phyloP scores from a whole-genome alignment of 2,888 invertebrate species.

The Mallateleia sp. region DNA sequence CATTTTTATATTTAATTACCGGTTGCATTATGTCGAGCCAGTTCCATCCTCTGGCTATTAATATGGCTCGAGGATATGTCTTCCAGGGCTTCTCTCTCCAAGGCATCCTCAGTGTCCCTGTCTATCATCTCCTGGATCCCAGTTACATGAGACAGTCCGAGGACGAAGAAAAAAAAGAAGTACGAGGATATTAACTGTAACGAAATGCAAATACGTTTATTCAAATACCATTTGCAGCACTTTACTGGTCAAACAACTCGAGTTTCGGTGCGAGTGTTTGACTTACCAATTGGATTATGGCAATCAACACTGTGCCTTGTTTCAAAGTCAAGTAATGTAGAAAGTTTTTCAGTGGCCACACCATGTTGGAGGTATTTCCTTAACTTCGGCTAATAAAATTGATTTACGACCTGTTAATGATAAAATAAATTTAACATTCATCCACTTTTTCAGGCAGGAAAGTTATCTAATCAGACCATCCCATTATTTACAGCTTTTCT shows the following conservation, averaged over 20 bases:
- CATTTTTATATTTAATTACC: conserved; percentile 83
- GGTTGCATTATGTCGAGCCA: conserved; percentile 89
- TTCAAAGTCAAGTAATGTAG: conserved; percentile 88
- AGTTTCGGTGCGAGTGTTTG: neutral
- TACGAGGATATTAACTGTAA: conserved; percentile 88
- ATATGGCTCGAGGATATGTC: conserved; percentile 88
- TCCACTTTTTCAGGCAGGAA: neutral
- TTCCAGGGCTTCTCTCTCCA: conserved; percentile 88
- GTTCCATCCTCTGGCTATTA: conserved; percentile 89
- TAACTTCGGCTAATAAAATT: neutral
- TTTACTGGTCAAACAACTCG: neutral
- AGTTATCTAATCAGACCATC: neutral
- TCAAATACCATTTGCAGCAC: neutral
- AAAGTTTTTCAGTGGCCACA: conserved; percentile 86
- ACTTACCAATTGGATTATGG: conserved; percentile 89
- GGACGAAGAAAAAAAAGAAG: conserved; percentile 87
- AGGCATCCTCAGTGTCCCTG: conserved; percentile 89
- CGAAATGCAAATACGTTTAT: neutral
- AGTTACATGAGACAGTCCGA: conserved; percentile 89
- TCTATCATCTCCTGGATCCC: conserved; percentile 89
- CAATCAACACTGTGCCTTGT: conserved; percentile 89
- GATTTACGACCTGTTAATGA: conserved; percentile 34
- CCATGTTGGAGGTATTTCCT: conserved; percentile 82
- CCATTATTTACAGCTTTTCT: neutral
- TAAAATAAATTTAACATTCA: conserved; percentile 8